Evolutionary conservation across 2,888 invertebrate genomes (phyloP), one percentile per base, ranked within the genome.

Genomic region (Lucinisca nassula): DNA sequence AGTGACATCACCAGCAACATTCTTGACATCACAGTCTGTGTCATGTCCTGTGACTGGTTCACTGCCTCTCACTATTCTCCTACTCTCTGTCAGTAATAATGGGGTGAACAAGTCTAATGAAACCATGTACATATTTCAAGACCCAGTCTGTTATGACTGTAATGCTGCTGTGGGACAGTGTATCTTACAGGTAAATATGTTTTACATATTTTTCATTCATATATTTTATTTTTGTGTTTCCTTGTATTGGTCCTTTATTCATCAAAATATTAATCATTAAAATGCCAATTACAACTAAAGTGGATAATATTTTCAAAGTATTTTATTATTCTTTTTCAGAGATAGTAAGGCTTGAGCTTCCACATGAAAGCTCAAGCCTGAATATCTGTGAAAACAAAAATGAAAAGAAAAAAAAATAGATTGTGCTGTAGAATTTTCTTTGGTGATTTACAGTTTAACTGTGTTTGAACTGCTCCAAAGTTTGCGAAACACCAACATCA

Each of bases 11-110:
- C 27, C 30, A 30, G 86, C 79, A 30, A 79, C 38, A 17, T 72
- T 79, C 49, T 51, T 88, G 51, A 88, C 88, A 4, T 40, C 73
- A 24, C 82, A 79, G 24, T 70, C 74, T 51, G 73, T 88, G 3
- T 67, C 38, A 10, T 88, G 88, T 73, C 72, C 79, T 12, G 61
- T 88, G 79, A 82, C 85, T 82, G 88, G 88, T 82, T 51, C 77
- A n/a, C 86, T 84, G 61, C 85, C 89, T 14, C 75, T 84, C 38
- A 77, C 82, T 17, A 79, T 76, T 24, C 35, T 82, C 4, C 45
- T 82, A 40, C 55, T 90, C 0, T 84, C 87, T 58, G 81, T 87
- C 14, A 90, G 88, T 81, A 90, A 90, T 49, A 75, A 90, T 81
- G 86, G 84, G 40, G 76, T 40, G 30, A 84, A 82, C 74, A 73